These are phyloP conservation scores for Alces alces DNA, from an alignment of 2,113 vertebrate genomes.

Conservation along the genomic window DNA sequence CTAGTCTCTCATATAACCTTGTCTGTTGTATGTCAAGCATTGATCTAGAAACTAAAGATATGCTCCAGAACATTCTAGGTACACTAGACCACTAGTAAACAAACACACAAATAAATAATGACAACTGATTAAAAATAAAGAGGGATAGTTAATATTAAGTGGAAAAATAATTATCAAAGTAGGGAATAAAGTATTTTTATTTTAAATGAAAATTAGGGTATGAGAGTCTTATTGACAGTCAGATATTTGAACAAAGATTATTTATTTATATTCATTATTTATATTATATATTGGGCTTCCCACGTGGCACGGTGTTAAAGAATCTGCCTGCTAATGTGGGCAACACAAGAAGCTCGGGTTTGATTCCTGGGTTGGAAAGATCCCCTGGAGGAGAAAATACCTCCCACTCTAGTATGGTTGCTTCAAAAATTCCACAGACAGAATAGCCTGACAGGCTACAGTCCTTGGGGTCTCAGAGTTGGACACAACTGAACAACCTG, in stretches of 20 bases:
- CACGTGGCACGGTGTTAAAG: background rate
- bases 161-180: background rate
- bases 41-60: background rate
- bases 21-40: background rate
- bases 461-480: background rate
- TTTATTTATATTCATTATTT: background rate
- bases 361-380: background rate
- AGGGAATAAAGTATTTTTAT: background rate
- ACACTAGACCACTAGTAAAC: background rate
- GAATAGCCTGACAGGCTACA: background rate
- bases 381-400: background rate
- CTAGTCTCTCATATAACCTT: background rate
- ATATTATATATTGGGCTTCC: background rate
- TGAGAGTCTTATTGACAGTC: rapidly evolving
- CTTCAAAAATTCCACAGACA: background rate
- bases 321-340: background rate
- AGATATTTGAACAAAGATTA: background rate
- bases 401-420: background rate
- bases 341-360: rapidly evolving
- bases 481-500: background rate
- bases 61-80: background rate
- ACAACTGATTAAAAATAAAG: background rate
- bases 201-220: background rate
- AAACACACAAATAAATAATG: background rate
- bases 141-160: background rate